phyloP scores from a whole-genome alignment of 2,888 invertebrate species.

The Sturmia bella region DNA sequence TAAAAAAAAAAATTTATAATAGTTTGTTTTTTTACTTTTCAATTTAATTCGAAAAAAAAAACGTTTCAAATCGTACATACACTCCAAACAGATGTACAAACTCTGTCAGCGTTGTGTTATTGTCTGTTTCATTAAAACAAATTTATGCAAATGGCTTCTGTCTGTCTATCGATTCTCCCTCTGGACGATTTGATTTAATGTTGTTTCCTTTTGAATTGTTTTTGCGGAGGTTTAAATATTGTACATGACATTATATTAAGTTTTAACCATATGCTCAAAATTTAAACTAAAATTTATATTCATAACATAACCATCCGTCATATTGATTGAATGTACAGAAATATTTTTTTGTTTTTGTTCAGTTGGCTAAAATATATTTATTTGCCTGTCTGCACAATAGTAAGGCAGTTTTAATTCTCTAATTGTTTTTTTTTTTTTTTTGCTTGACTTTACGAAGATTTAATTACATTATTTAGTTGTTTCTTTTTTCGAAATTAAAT shows the following conservation, averaged over 20 bases:
- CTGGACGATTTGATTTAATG: slow-evolving; percentile 24
- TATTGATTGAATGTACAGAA: slow-evolving; percentile 34
- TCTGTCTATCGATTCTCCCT: slow-evolving; percentile 21
- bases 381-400: slow-evolving; percentile 49
- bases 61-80: slow-evolving; percentile 6
- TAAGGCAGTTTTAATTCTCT: slow-evolving; percentile 14
- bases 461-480: too few relatives aligned
- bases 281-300: slow-evolving; percentile 61
- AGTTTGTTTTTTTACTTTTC: not conserved
- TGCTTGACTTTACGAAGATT: too few relatives aligned
- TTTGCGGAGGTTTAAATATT: slow-evolving; percentile 37
- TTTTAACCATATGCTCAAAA: slow-evolving; percentile 47
- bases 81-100: too few relatives aligned
- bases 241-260: slow-evolving; percentile 31
- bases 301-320: slow-evolving; percentile 61
- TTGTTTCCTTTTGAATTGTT: slow-evolving; percentile 22
- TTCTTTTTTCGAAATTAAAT: too few relatives aligned
- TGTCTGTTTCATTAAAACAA: slow-evolving; percentile 48
- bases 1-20: not conserved
- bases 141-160: slow-evolving; percentile 54
- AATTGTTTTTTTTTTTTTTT: not conserved
- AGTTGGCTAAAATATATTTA: slow-evolving; percentile 11
- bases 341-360: not conserved
- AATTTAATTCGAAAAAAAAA: not conserved
- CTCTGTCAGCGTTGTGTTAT: slow-evolving; percentile 3